These are phyloP conservation scores for Nesoenas mayeri DNA, from an alignment of 2,113 vertebrate genomes.

Conservation along the genomic window DNA sequence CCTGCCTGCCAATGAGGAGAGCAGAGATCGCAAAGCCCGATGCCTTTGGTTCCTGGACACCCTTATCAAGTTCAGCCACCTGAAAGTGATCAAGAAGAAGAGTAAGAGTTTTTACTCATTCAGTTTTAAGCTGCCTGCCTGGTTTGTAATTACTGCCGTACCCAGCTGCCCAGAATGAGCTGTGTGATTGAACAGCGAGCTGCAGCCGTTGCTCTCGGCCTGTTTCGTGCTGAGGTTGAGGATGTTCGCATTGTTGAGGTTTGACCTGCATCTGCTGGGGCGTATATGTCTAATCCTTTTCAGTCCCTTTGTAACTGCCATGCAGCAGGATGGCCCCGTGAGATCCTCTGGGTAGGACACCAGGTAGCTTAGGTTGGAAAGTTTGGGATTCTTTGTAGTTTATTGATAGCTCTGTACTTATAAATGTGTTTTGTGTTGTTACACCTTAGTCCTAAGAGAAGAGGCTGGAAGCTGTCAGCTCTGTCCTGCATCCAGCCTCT, in stretches of 20 bases:
- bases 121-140: neutral
- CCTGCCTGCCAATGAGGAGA: constrained; percentile 70
- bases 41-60: constrained; percentile 87
- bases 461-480: neutral
- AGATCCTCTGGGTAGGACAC: neutral
- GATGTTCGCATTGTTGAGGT: neutral
- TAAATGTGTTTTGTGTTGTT: neutral
- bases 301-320: neutral
- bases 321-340: neutral
- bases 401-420: neutral
- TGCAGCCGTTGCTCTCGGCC: neutral
- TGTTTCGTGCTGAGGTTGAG: neutral
- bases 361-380: neutral
- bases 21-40: constrained; percentile 75
- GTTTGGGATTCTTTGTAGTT: neutral
- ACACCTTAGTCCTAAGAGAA: neutral
- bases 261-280: neutral
- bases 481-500: neutral
- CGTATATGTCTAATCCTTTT: neutral
- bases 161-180: neutral
- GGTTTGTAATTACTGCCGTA: neutral
- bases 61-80: constrained; percentile 80
- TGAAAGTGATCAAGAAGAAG: constrained; percentile 79
- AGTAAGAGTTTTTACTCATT: constrained; percentile 76
- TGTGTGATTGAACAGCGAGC: neutral